Evolutionary conservation across 2,797 vertebrate species (phyloP).

Genomic region (Ceyx erithaca): DNA sequence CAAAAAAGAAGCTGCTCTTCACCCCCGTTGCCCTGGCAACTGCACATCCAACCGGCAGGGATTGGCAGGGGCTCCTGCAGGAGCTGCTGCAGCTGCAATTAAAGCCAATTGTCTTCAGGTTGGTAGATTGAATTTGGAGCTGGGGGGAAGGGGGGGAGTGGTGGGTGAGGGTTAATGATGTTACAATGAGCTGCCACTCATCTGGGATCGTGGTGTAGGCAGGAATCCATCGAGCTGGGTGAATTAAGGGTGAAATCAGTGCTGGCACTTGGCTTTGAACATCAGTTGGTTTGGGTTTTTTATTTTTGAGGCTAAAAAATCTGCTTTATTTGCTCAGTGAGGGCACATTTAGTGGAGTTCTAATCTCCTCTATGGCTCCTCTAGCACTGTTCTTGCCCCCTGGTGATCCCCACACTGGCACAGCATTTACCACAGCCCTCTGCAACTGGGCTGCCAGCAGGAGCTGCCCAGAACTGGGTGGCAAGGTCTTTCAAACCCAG

Average conservation of each 20-base stretch:
- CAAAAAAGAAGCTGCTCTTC: conserved; percentile 9
- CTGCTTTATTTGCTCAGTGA: neutral
- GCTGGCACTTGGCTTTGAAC: neutral
- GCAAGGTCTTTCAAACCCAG: neutral
- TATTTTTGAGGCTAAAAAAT: neutral
- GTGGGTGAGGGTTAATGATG: neutral
- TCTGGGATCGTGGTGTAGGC: neutral
- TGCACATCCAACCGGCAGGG: neutral
- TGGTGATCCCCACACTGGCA: neutral
- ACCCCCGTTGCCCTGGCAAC: conserved; percentile 56
- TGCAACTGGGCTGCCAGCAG: accelerated
- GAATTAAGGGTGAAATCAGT: neutral
- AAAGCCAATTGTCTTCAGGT: conserved; percentile 24
- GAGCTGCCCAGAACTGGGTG: neutral
- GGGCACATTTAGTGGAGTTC: neutral
- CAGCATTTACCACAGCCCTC: neutral
- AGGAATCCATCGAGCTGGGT: neutral
- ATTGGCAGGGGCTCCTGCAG: neutral
- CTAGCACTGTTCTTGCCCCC: neutral
- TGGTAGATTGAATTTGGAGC: conserved; percentile 4
- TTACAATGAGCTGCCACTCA: neutral
- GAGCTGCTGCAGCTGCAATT: neutral
- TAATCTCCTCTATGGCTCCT: accelerated
- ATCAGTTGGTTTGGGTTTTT: too few relatives aligned
- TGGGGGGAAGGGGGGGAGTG: neutral